Evolutionary conservation across 2,888 invertebrate species (phyloP).

Genomic region (Harpalus rubripes): DNA sequence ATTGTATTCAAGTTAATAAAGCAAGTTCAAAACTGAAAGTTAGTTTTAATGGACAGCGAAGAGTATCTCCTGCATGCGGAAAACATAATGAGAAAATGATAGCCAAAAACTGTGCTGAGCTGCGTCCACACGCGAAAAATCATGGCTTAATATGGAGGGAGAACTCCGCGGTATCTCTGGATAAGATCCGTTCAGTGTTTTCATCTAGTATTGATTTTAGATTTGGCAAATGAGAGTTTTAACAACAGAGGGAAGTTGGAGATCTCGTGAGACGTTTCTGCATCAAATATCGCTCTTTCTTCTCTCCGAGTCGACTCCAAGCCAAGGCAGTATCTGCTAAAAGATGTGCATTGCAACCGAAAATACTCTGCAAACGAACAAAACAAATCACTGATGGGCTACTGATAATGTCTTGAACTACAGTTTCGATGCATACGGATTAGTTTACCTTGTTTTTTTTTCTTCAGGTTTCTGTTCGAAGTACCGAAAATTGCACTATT

Average conservation of each 20-base stretch:
- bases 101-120: slow-evolving; percentile 35
- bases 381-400: slow-evolving; percentile 36
- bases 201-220: slow-evolving; percentile 63
- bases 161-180: slow-evolving; percentile 15
- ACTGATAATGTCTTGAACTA: slow-evolving; percentile 21
- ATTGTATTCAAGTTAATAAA: slow-evolving; percentile 38
- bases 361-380: slow-evolving; percentile 33
- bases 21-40: not conserved
- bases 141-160: slow-evolving; percentile 43
- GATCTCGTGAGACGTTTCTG: slow-evolving; percentile 60
- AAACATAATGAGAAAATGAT: slow-evolving; percentile 55
- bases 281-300: slow-evolving; percentile 57
- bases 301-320: slow-evolving; percentile 8
- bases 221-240: slow-evolving; percentile 63
- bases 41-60: slow-evolving; percentile 20
- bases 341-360: slow-evolving; percentile 39
- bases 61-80: slow-evolving; percentile 9
- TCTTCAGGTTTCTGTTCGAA: not conserved
- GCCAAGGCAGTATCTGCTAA: slow-evolving; percentile 28
- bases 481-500: not conserved
- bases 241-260: slow-evolving; percentile 59
- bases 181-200: slow-evolving; percentile 53
- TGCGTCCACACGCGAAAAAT: slow-evolving; percentile 35
- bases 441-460: slow-evolving; percentile 3
- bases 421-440: slow-evolving; percentile 10